Evolutionary conservation across 2,797 vertebrate genomes (phyloP), one percentile per base, ranked within the genome.

Genomic region (Kryptolebias ocellatus): DNA sequence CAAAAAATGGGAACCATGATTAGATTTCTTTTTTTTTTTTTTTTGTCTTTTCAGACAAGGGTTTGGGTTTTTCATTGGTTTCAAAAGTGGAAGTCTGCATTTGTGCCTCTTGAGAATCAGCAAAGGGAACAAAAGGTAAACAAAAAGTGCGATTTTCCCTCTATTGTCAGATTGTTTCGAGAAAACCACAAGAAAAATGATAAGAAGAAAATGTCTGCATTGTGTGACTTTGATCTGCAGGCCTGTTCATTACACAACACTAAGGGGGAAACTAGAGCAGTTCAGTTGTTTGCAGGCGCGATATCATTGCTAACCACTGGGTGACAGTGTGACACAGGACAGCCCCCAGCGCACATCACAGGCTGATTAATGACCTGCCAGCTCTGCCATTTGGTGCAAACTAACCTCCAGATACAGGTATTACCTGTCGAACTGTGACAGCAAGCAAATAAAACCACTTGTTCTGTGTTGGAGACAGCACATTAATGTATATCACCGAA

Each of bases 241-340:
- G 60, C 62, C 9, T n/a, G 18, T 54, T 64, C 9, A 10, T 57
- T 9, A 34, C 31, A 56, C 29, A 58, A 42, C 50, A 24, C 20
- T 24, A 24, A 24, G 20, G 20, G 44, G 5, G 27, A 24, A 53
- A 45, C 66, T 42, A 45, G 34, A 56, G 64, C 44, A 12, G 45
- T 3, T 34, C 27, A 59, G 51, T 2, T 24, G 53, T 16, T 47
- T 9, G 24, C 49, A 67, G 64, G 28, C 0, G 29, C 62, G 58
- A 70, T 47, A 29, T 68, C 55, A 55, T 31, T 75, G 56, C 58
- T 64, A 42, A 66, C 83, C 90, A 86, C 90, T 82, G 64, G 76
- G 88, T 75, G 89, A 74, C 87, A 82, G 79, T 89, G 79, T 85
- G 76, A 82, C 83, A 87, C 78, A 75, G 71, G 15, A 60, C 49